Evolutionary conservation across 2,888 invertebrate genomes (phyloP).

Genomic region (Aromia moschata): DNA sequence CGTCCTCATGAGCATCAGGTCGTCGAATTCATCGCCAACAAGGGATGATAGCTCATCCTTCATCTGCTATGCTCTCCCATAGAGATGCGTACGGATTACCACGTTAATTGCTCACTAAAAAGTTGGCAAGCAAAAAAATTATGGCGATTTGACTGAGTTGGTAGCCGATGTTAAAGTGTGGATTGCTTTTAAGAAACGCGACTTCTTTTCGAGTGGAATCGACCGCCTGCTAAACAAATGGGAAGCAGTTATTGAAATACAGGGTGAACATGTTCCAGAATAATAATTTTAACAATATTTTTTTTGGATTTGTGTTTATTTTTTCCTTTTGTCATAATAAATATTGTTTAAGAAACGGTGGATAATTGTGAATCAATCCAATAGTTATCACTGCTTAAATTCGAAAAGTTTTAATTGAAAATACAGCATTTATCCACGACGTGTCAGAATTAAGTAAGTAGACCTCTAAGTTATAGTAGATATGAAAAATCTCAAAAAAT

Average conservation of each 20-base stretch:
- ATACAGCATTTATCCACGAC: no score
- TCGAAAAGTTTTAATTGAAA: no score
- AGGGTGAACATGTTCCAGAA: not conserved
- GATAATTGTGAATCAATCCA: no score
- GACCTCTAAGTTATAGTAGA: no score
- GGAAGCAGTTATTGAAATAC: not conserved
- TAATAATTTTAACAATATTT: not conserved
- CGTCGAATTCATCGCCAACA: not conserved
- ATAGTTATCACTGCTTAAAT: no score
- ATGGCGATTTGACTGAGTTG: not conserved
- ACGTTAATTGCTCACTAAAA: not conserved
- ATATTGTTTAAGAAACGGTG: no score
- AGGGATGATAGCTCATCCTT: no score
- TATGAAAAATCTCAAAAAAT: no score
- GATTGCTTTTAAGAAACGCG: not conserved
- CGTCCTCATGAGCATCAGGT: not conserved
- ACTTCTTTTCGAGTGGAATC: not conserved
- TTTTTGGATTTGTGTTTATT: not conserved
- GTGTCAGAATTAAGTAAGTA: no score
- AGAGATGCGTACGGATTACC: not conserved
- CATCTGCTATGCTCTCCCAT: not conserved
- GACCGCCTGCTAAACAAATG: not conserved
- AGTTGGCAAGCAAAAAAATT: not conserved
- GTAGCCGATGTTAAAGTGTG: not conserved
- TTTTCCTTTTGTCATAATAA: no score